Evolutionary conservation across 1,140 invertebrate species (phyloP).

Genomic region (Dinoponera quadriceps): DNA sequence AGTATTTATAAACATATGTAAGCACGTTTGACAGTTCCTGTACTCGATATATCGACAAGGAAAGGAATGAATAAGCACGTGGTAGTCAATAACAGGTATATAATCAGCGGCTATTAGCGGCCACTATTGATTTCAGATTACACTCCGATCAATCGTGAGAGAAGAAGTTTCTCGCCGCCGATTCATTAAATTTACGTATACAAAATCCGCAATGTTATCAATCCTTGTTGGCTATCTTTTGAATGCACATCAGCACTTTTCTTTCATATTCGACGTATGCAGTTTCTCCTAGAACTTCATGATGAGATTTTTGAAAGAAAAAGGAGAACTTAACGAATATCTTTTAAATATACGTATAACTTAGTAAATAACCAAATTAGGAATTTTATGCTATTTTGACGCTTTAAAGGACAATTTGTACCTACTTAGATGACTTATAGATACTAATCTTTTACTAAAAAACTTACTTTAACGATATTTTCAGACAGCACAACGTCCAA

Average conservation of each 20-base stretch:
- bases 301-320: not conserved
- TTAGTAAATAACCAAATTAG: not conserved
- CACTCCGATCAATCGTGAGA: constrained; percentile 26
- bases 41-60: constrained; percentile 36
- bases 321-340: not conserved
- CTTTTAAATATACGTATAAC: not conserved
- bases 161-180: constrained; percentile 11
- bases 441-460: too few relatives aligned
- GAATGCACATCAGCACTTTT: not conserved
- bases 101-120: constrained; percentile 6
- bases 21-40: constrained; percentile 62
- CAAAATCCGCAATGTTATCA: not conserved
- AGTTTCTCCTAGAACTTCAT: not conserved
- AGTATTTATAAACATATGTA: constrained; percentile 47
- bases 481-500: too few relatives aligned
- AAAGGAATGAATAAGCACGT: constrained; percentile 56
- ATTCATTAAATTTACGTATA: not conserved
- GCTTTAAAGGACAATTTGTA: too few relatives aligned
- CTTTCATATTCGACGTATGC: not conserved
- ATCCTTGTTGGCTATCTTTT: not conserved
- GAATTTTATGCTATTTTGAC: too few relatives aligned
- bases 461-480: too few relatives aligned
- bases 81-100: constrained; percentile 3
- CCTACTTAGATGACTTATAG: too few relatives aligned
- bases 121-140: constrained; percentile 48